Evolutionary conservation across 2,888 invertebrate species (phyloP), one percentile per base, ranked within the genome.

Genomic region (Quadriops clusia): DNA sequence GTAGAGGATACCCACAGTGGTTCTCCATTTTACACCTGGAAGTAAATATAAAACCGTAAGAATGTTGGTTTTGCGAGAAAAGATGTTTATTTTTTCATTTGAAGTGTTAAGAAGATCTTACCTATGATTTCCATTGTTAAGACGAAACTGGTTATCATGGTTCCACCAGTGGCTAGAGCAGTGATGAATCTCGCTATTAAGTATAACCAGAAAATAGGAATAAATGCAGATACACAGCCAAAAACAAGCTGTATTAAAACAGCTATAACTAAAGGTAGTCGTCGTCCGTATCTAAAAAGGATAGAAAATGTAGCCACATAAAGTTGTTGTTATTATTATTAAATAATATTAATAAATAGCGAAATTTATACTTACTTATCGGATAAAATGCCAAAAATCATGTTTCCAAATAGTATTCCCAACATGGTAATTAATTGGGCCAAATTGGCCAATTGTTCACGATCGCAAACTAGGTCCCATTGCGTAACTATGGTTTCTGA

Each of bases 111-210:
- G 9, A 30, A 6, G 17, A 17, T 29, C 44, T 44, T 47, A 59
- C 77, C 77, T 30, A 76, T 68, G 13, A 77, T 55, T 52, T 78
- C 78, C 77, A 77, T 77, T 5, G 71, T 67, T 3, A 77, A 61
- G 3, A 77, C 77, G 40, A 78, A 78, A 49, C 77, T 77, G 23
- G 80, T 82, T 28, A 82, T 77, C 80, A 87, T 87, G 0, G 81
- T 80, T 18, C 86, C 86, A 24, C 83, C 84, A 2, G 82, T 83
- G 6, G 81, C 81, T 13, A 80, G 65, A 1, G 81, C 84, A 8
- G 76, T 69, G 11, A 83, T 49, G 50, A 84, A 79, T 23, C 84
- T 65, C 26, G 80, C 65, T 0, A 76, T 34, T 5, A 82, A 69
- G 47, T 84, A 80, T 4, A 63, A 43, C 53, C 60, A 56, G 32